A percentile compares a stretch with the other conserved stretches of the same genome.
phyloP scores from a whole-genome alignment of 1,140 invertebrate species.

The Vollenhovia emeryi region DNA sequence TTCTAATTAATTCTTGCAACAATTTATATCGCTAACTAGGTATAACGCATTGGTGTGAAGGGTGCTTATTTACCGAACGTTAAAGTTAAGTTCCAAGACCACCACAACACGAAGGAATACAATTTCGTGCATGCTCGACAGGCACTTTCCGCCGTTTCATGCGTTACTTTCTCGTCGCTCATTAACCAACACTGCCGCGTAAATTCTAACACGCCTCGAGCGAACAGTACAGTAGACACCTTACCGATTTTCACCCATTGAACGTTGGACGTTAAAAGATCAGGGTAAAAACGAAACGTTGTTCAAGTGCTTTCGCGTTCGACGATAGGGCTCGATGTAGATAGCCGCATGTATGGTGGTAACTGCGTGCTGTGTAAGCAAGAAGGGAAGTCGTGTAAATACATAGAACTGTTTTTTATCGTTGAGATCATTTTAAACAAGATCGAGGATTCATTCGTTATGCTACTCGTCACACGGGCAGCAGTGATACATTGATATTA shows the following conservation, averaged over 20 bases:
- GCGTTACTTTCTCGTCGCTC: conserved; percentile 49
- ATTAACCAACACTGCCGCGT: conserved; percentile 72
- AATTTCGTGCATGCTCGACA: not conserved
- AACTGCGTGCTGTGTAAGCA: conserved; percentile 52
- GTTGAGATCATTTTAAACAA: conserved; percentile 65
- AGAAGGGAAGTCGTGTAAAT: conserved; percentile 65
- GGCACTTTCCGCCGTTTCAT: conserved; percentile 18
- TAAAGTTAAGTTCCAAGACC: not conserved
- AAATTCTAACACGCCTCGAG: conserved; percentile 68
- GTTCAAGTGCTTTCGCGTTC: conserved; percentile 38
- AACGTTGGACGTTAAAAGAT: conserved; percentile 31
- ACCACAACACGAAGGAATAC: not conserved
- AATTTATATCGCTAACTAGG: not conserved
- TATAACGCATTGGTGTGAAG: not conserved
- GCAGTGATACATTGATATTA: conserved; percentile 62
- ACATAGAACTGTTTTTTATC: conserved; percentile 74
- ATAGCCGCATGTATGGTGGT: conserved; percentile 36
- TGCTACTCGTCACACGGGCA: conserved; percentile 71
- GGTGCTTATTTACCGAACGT: not conserved
- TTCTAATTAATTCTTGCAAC: not conserved
- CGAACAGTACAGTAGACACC: conserved; percentile 39
- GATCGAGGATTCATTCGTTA: conserved; percentile 64
- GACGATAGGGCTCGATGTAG: conserved; percentile 47
- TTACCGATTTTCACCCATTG: conserved; percentile 68
- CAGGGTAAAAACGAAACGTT: conserved; percentile 39